Percentiles rank a stretch among this genome's conserved stretches.
phyloP scores from a whole-genome alignment of 1,140 invertebrate species.

The Drosophila azteca region DNA sequence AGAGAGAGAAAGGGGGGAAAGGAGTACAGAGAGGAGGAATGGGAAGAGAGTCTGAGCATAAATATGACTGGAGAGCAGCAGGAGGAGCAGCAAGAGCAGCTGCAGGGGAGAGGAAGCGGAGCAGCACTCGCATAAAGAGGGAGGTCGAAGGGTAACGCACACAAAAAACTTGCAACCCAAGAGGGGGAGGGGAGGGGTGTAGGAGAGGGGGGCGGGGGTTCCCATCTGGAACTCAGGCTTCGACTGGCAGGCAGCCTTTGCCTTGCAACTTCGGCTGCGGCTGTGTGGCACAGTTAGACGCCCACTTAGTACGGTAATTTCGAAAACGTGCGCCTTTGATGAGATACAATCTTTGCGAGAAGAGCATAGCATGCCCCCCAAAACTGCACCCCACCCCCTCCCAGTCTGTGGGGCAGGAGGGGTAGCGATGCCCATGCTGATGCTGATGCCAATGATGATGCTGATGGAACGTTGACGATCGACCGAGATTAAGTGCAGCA shows the following conservation, averaged over 20 bases:
- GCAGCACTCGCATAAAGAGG: neutral
- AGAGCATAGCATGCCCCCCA: conserved; percentile 5
- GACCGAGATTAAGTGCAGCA: conserved; percentile 71
- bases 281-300: conserved; percentile 75
- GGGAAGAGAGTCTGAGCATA: neutral
- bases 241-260: neutral
- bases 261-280: neutral
- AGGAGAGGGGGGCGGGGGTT: neutral
- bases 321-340: conserved; percentile 81
- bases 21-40: neutral
- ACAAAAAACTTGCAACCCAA: conserved; percentile 12
- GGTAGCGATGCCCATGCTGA: neutral
- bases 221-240: conserved; percentile 16
- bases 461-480: conserved; percentile 61
- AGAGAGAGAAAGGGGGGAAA: neutral
- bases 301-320: conserved; percentile 83
- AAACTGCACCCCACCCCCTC: conserved; percentile 5
- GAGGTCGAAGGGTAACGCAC: conserved; percentile 59
- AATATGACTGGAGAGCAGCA: no score
- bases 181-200: no score
- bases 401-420: conserved; percentile 8
- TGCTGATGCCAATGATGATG: conserved; percentile 50
- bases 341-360: conserved; percentile 71
- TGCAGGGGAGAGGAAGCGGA: neutral
- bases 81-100: no score